Evolutionary conservation across 2,797 vertebrate species (phyloP).

Genomic region (Nannoperca australis): DNA sequence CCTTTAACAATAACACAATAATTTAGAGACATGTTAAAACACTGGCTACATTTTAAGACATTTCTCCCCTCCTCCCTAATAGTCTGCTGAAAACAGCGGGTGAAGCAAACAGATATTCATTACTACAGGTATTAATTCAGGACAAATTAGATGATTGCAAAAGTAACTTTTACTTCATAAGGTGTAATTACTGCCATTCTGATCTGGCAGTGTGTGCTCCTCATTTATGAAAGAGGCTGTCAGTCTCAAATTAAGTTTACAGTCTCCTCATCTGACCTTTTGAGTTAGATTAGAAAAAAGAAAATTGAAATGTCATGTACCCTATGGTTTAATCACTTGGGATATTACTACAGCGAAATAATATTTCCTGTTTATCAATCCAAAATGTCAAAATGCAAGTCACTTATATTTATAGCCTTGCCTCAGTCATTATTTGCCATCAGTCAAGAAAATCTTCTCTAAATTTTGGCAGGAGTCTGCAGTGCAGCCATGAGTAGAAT

Average conservation of each 20-base stretch:
- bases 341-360: conserved; percentile 44
- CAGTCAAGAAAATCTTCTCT: conserved; percentile 21
- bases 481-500: conserved; percentile 13
- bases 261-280: conserved; percentile 65
- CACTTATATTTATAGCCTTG: conserved; percentile 27
- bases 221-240: conserved; percentile 43
- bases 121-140: conserved; percentile 42
- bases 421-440: conserved; percentile 20
- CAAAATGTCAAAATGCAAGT: conserved; percentile 64
- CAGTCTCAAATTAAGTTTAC: conserved; percentile 54
- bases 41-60: background rate
- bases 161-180: conserved; percentile 53
- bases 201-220: conserved; percentile 18
- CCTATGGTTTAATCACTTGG: conserved; percentile 52
- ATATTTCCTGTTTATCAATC: conserved; percentile 53
- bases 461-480: conserved; percentile 21
- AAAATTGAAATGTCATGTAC: conserved; percentile 63
- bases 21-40: background rate
- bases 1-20: background rate
- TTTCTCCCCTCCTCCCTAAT: background rate
- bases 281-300: conserved; percentile 32
- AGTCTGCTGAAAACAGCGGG: conserved; percentile 2
- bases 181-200: conserved; percentile 41
- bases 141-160: conserved; percentile 43
- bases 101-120: conserved; percentile 26